These are phyloP conservation scores for Acanthisitta chloris DNA, from an alignment of 2,113 vertebrate genomes.

Conservation along the genomic window DNA sequence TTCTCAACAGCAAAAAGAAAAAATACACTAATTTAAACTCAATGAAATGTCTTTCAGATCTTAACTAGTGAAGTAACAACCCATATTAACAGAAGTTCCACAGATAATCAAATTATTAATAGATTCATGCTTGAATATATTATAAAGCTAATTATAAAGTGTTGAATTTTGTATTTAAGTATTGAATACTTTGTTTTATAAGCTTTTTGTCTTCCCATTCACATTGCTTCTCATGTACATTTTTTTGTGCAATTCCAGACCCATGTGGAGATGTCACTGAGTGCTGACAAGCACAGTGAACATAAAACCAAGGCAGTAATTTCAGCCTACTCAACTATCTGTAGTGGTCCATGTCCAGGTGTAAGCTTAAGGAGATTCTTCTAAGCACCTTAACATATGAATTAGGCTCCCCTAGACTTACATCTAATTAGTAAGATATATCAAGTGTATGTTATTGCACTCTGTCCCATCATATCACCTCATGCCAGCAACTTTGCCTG, in stretches of 20 bases:
- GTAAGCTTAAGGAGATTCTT: background rate
- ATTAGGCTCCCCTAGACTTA: background rate
- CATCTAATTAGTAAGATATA: background rate
- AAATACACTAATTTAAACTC: background rate
- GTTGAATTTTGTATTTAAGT: background rate
- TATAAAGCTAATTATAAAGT: background rate
- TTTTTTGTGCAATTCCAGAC: background rate
- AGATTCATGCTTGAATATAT: background rate
- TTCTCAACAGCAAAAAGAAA: background rate
- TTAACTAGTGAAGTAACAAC: background rate
- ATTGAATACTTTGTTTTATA: background rate
- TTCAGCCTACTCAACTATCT: background rate
- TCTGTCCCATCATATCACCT: rapidly evolving
- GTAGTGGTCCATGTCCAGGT: background rate
- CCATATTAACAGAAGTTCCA: background rate
- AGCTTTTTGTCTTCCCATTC: background rate
- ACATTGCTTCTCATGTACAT: background rate
- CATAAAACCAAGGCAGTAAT: background rate
- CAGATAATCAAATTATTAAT: background rate
- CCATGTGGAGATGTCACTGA: background rate
- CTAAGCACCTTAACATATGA: background rate
- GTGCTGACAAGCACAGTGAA: background rate
- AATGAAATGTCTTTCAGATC: background rate
- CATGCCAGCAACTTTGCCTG: background rate
- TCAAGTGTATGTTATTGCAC: background rate